Evolutionary conservation across 1,140 invertebrate genomes (phyloP).

Genomic region (Polypedilum pembai): DNA sequence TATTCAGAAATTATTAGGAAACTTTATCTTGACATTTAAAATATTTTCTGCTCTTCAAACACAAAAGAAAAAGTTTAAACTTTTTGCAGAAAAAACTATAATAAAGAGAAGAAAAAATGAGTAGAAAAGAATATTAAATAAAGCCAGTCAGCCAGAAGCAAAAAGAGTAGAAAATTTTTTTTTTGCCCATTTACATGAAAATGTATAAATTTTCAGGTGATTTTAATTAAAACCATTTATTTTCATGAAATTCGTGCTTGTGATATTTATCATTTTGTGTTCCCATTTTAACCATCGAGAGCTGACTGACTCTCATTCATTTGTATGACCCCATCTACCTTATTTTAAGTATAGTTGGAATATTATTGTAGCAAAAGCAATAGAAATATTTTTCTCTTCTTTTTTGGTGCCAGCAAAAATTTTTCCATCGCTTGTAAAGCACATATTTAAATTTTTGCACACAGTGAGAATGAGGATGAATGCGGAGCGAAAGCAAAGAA

Average conservation of each 20-base stretch:
- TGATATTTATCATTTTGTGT: constrained; percentile 26
- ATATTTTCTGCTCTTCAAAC: too few relatives aligned
- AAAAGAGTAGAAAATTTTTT: background rate
- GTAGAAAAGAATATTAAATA: background rate
- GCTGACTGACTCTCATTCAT: background rate
- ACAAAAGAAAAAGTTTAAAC: too few relatives aligned
- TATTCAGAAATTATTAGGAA: too few relatives aligned
- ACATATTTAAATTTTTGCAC: background rate
- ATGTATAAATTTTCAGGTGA: constrained; percentile 28
- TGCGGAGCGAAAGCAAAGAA: background rate
- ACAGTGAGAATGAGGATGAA: too few relatives aligned
- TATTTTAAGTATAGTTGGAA: background rate
- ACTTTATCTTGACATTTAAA: too few relatives aligned
- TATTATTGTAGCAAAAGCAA: too few relatives aligned
- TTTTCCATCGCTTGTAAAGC: background rate
- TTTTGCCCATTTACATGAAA: constrained; percentile 27
- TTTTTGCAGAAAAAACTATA: too few relatives aligned
- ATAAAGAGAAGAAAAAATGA: background rate
- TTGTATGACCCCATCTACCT: background rate
- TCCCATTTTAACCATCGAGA: background rate
- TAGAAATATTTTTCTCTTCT: background rate
- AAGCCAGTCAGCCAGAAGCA: background rate
- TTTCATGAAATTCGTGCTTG: constrained; percentile 26
- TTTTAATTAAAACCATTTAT: constrained; percentile 29
- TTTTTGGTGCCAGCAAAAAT: constrained; percentile 1